A percentile compares a stretch with the other conserved stretches of the same genome.
Evolutionary conservation across 2,113 vertebrate species (phyloP).

Genomic region (Scalopus aquaticus): DNA sequence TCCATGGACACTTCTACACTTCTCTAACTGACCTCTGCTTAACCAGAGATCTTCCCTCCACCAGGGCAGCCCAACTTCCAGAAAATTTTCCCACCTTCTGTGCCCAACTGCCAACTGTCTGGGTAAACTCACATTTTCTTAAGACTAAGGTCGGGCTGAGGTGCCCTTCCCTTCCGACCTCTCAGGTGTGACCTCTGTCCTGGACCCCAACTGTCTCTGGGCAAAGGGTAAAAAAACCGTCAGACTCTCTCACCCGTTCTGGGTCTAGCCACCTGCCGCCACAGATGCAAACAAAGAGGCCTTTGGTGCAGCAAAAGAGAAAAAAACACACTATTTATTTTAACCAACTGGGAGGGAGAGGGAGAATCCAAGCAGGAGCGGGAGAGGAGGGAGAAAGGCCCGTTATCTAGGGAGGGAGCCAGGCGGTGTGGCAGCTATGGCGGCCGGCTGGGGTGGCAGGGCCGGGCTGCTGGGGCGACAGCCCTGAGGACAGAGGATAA

Average conservation of each 20-base stretch:
- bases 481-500: background rate
- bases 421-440: no score
- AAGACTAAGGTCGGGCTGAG: background rate
- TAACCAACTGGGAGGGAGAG: background rate
- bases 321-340: no score
- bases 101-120: background rate
- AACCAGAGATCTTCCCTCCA: background rate
- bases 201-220: background rate
- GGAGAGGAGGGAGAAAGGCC: no score
- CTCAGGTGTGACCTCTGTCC: background rate
- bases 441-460: background rate
- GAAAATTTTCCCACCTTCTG: constrained; percentile 20
- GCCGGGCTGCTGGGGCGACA: background rate
- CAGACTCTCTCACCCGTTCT: no score
- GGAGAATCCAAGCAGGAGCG: background rate
- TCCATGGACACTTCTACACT: background rate
- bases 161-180: background rate
- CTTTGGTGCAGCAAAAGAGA: no score
- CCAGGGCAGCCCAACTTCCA: background rate
- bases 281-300: no score
- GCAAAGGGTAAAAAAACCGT: no score
- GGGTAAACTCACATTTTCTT: background rate
- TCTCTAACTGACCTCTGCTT: background rate
- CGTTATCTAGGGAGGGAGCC: no score
- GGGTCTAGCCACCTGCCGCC: no score